Percentiles rank a stretch among this genome's conserved stretches.
These are phyloP conservation scores for Acronicta alni DNA, from an alignment of 2,888 invertebrate species.

Conservation along the genomic window DNA sequence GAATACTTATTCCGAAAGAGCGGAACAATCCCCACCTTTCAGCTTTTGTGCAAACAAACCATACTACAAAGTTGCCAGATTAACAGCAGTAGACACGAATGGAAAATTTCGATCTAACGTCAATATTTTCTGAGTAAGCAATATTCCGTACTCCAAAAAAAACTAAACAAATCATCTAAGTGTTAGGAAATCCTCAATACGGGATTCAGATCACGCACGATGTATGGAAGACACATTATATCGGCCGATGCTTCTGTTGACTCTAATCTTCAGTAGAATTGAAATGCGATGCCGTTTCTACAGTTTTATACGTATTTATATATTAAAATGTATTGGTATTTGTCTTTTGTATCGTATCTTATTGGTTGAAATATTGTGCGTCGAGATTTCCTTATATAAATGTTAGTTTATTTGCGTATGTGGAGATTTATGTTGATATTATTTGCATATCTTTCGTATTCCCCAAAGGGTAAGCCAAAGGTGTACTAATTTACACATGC, in stretches of 20 bases:
- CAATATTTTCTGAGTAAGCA: not conserved
- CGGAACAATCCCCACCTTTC: no score
- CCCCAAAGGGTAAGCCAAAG: no score
- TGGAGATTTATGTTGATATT: not conserved
- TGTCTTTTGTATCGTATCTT: constrained; percentile 9
- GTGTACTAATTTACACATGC: no score
- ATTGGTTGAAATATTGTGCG: not conserved
- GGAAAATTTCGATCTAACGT: no score
- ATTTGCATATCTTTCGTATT: no score
- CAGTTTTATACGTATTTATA: constrained; percentile 9
- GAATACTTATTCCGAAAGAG: no score
- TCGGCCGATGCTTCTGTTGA: constrained; percentile 32
- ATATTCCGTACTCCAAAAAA: not conserved
- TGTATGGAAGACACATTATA: constrained; percentile 27
- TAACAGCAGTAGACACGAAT: no score
- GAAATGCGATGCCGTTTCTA: constrained; percentile 31
- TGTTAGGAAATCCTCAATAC: constrained; percentile 24
- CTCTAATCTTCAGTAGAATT: constrained; percentile 35
- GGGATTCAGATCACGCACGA: constrained; percentile 40
- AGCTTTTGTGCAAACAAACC: no score
- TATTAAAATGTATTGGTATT: not conserved
- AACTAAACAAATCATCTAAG: constrained; percentile 3
- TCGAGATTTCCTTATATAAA: constrained; percentile 9
- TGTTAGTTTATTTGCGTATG: not conserved
- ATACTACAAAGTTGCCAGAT: no score